These are phyloP conservation scores for Chrysocyon brachyurus DNA, from an alignment of 2,797 vertebrate genomes.

Conservation along the genomic window DNA sequence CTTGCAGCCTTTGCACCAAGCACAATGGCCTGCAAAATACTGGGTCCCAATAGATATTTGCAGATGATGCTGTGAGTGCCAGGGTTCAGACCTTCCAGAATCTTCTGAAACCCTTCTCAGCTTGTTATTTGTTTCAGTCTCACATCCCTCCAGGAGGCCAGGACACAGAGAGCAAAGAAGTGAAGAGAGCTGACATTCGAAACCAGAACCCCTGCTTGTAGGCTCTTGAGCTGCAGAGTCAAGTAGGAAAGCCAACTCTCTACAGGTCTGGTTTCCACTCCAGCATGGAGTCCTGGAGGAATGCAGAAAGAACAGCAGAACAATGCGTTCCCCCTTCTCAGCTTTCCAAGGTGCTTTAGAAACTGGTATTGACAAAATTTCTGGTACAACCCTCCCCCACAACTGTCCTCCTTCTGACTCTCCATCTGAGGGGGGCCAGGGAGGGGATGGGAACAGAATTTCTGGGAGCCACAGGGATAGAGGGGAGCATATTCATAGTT, in stretches of 20 bases:
- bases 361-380: neutral
- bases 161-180: neutral
- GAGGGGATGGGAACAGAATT: neutral
- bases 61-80: neutral
- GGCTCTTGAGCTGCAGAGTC: neutral
- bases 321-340: neutral
- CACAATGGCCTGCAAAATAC: neutral
- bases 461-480: neutral
- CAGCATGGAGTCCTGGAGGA: neutral
- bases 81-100: neutral
- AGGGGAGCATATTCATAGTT: fast-evolving
- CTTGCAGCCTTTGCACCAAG: neutral
- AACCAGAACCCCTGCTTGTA: neutral
- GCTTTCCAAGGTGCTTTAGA: neutral
- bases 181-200: fast-evolving
- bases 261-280: neutral
- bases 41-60: neutral
- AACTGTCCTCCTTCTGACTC: neutral
- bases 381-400: neutral
- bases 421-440: no score
- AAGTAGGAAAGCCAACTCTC: neutral
- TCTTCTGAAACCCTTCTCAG: neutral
- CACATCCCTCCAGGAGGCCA: neutral
- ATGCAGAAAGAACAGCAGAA: neutral
- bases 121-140: neutral